These are phyloP conservation scores for Meloidogyne chitwoodi DNA, from an alignment of 1,140 invertebrate species.

Conservation along the genomic window DNA sequence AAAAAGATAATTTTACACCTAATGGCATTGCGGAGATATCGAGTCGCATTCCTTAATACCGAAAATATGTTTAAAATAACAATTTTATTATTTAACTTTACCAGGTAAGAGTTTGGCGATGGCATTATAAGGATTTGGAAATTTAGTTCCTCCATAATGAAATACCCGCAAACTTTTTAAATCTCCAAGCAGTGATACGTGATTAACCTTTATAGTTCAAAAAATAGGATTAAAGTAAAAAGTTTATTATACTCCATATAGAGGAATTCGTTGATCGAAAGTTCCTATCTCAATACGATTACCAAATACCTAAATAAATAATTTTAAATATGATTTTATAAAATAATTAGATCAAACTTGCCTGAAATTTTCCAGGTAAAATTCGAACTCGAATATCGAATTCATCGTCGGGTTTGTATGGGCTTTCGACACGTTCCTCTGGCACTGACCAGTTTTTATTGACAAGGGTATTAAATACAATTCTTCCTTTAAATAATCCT, in stretches of 20 bases:
- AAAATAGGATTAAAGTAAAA: background rate
- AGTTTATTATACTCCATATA: constrained; percentile 51
- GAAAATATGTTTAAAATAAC: background rate
- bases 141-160: constrained; percentile 54
- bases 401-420: constrained; percentile 54
- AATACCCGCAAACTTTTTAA: constrained; percentile 51
- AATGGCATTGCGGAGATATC: constrained; percentile 55
- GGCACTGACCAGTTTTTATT: constrained; percentile 56
- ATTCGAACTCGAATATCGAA: constrained; percentile 59
- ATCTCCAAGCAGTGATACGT: constrained; percentile 56
- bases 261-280: constrained; percentile 49
- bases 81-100: constrained; percentile 15
- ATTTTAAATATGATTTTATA: background rate
- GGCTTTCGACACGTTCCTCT: constrained; percentile 51
- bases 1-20: constrained; percentile 2
- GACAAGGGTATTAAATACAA: constrained; percentile 58
- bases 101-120: constrained; percentile 51
- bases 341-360: background rate
- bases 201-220: constrained; percentile 31
- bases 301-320: constrained; percentile 49
- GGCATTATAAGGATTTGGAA: constrained; percentile 55
- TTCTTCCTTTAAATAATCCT: constrained; percentile 51
- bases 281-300: constrained; percentile 53
- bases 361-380: constrained; percentile 53
- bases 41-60: constrained; percentile 28